These are phyloP conservation scores for Virgularia gustaviana DNA, from an alignment of 92 coral and sea anemone species.

Conservation along the genomic window DNA sequence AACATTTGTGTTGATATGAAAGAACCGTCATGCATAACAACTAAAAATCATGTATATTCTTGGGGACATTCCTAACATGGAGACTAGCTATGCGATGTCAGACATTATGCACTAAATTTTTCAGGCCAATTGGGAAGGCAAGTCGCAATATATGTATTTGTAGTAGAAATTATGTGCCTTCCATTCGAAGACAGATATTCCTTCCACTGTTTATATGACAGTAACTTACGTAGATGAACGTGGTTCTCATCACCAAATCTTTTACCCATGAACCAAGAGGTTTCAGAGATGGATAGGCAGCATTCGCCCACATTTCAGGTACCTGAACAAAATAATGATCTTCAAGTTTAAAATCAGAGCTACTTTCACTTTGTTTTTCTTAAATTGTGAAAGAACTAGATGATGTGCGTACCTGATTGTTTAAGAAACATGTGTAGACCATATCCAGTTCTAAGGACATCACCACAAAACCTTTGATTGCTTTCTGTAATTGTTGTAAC, in stretches of 20 bases:
- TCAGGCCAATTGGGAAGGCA: too few species aligned
- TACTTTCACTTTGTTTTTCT: too few species aligned
- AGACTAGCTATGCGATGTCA: background rate
- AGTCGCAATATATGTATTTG: too few species aligned
- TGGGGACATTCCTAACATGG: too few species aligned
- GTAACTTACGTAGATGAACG: conserved; percentile 84
- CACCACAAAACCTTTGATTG: conserved; percentile 96
- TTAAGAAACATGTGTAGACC: conserved; percentile 93
- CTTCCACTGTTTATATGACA: too few species aligned
- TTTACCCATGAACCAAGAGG: conserved; percentile 99
- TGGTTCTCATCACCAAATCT: conserved; percentile 81
- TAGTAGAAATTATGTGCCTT: background rate
- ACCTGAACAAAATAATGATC: conserved; percentile 66
- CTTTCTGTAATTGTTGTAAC: conserved; percentile 85
- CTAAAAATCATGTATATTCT: too few species aligned
- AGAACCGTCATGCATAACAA: too few species aligned
- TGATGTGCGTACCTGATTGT: conserved; percentile 70
- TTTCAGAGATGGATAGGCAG: conserved; percentile 92
- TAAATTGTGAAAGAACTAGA: too few species aligned
- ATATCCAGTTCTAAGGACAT: conserved; percentile 97
- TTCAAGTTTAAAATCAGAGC: too few species aligned
- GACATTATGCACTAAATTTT: too few species aligned
- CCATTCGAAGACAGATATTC: too few species aligned
- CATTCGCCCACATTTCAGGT: conserved; percentile 94
- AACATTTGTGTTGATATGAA: background rate